Evolutionary conservation across 2,888 invertebrate genomes (phyloP).

Genomic region (Phengaris alcon): DNA sequence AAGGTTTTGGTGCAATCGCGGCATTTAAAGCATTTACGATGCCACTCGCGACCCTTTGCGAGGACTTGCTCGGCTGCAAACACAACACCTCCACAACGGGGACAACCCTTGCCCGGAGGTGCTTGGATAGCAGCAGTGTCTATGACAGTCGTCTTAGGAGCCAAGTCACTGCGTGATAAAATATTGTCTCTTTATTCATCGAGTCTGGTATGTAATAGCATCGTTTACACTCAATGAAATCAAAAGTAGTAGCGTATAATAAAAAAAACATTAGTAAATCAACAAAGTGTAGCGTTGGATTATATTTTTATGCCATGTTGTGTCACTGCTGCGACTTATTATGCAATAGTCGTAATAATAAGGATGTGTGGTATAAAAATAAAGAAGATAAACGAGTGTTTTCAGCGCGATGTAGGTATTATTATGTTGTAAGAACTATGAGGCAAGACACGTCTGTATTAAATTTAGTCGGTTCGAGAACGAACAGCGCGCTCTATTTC

Average conservation of each 20-base stretch:
- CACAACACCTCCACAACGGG: conserved; percentile 92
- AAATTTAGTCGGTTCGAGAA: conserved; percentile 75
- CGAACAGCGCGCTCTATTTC: conserved; percentile 73
- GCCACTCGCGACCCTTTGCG: conserved; percentile 94
- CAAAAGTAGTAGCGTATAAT: background rate
- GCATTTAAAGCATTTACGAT: conserved; percentile 96
- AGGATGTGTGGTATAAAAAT: conserved; percentile 37
- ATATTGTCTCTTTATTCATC: conserved; percentile 13
- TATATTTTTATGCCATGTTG: conserved; percentile 1
- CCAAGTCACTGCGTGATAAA: conserved; percentile 80
- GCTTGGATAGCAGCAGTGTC: conserved; percentile 90
- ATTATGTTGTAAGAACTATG: conserved; percentile 56
- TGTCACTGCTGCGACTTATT: conserved; percentile 17
- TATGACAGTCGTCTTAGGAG: conserved; percentile 87
- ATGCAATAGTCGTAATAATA: conserved; percentile 32
- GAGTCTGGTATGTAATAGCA: background rate
- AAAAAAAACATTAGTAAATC: conserved; percentile 15
- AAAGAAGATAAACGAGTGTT: conserved; percentile 41
- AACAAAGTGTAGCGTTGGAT: conserved; percentile 1
- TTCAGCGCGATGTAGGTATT: conserved; percentile 51
- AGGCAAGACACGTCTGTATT: conserved; percentile 58
- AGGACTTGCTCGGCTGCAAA: conserved; percentile 97
- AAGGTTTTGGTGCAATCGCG: conserved; percentile 94
- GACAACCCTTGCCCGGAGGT: conserved; percentile 91
- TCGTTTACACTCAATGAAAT: background rate